Conservation (phyloP, 2,888 invertebrate species). For the Leptinotarsa haldemani region DNA sequence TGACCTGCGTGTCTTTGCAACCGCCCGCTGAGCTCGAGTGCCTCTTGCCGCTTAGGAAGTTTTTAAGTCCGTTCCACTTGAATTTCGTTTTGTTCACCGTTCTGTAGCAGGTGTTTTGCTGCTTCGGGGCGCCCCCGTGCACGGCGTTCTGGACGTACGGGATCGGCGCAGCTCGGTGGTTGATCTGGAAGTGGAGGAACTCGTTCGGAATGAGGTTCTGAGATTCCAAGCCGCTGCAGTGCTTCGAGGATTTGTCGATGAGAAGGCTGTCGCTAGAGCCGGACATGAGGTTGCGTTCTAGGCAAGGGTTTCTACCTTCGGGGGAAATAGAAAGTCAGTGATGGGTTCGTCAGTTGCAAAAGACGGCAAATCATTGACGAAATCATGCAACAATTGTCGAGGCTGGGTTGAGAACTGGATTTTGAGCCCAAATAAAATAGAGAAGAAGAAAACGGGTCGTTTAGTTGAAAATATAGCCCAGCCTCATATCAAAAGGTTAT, state of each 20-base stretch:
- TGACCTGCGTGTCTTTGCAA: constrained; percentile 65
- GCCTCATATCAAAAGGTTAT: too few relatives aligned
- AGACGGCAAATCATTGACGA: too few relatives aligned
- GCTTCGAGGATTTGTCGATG: constrained; percentile 75
- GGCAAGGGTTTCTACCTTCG: constrained; percentile 71
- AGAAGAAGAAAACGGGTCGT: too few relatives aligned
- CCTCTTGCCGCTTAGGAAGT: constrained; percentile 63
- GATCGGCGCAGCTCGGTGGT: constrained; percentile 71
- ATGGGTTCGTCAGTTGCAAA: background rate
- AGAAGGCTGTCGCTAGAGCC: constrained; percentile 71
- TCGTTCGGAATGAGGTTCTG: constrained; percentile 69
- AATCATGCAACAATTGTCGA: too few relatives aligned
- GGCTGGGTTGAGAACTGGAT: too few relatives aligned
- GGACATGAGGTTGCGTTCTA: constrained; percentile 77
- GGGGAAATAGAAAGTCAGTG: constrained; percentile 70
- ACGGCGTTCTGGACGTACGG: constrained; percentile 83
- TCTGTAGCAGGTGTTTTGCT: constrained; percentile 58
- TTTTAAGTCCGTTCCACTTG: constrained; percentile 69
- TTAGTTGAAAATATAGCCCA: too few relatives aligned
- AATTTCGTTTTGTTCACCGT: constrained; percentile 56
- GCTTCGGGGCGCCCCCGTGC: constrained; percentile 65
- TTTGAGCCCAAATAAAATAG: too few relatives aligned
- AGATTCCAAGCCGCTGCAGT: constrained; percentile 66
- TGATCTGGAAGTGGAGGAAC: constrained; percentile 64
- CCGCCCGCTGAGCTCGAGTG: constrained; percentile 46